Base-by-base conservation (phyloP, 2,797 vertebrate species). In the Pseudochirops cupreus region DNA sequence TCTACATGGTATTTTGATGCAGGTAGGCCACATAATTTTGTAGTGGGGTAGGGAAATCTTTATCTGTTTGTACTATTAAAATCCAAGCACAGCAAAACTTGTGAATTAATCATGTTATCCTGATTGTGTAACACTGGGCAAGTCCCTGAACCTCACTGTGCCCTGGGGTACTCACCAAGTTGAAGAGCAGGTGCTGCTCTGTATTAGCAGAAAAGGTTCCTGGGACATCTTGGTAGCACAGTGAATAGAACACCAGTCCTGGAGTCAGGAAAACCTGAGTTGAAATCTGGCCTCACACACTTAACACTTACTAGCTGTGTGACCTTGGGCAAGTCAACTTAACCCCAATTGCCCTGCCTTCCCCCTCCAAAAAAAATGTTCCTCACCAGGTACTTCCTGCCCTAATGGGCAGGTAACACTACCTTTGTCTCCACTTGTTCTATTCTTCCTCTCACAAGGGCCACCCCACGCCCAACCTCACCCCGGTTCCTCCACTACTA, bases 1-100 rank as follows among this genome's bases (percentile, higher is more conserved):
- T 96, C 98, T 99, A 91, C 98, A 99, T 95, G 99, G 99, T 11
- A 97, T 98, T 16, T 96, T 99, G 87, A 95, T 98, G 28, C 99
- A 99, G 99, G 99, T 99, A 82, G 97, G 98, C 94, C 53, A 0
- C 12, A 10, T 4, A 2, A 0, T 26, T 6, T 21, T n/a, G 28
- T 24, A n/a, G 29, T 26, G 14, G 31, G 1, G 0, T 33, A 39
- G 24, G 52, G 7, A 50, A 5, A 21, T 2, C 46, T 55, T n/a
- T 26, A 4, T 67, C 62, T 82, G 6, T 82, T 91, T 91, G 56
- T 55, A 26, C 3, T 87, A 24, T 26, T 87, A 87, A 82, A 39
- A 82, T 82, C 67, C n/a, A 82, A 24, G 6, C n/a, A 82, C n/a
- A 46, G n/a, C 33, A 82, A 46, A 87, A 87, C 21, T 3, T 87